These are phyloP conservation scores for Noctua fimbriata DNA, from an alignment of 2,888 invertebrate species.

Conservation along the genomic window DNA sequence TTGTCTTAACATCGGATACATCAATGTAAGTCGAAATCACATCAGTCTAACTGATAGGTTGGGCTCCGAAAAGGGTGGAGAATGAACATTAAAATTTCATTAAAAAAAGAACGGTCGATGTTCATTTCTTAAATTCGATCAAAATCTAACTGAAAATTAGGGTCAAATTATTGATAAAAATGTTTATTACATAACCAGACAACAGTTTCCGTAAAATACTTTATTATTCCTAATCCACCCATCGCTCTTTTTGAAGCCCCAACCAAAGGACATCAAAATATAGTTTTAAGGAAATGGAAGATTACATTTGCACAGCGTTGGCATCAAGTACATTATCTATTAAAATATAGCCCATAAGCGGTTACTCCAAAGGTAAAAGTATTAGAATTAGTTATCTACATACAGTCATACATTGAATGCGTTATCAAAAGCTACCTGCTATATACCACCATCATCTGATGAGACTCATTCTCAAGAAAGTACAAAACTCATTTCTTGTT, in stretches of 20 bases:
- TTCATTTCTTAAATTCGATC: background rate
- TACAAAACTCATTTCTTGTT: constrained; percentile 41
- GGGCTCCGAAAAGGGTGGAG: constrained; percentile 31
- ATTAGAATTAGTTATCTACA: constrained; percentile 54
- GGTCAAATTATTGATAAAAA: background rate
- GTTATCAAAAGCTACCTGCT: constrained; percentile 73
- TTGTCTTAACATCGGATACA: constrained; percentile 20
- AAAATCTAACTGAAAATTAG: background rate
- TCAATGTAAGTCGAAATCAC: constrained; percentile 37
- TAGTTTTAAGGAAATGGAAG: constrained; percentile 56
- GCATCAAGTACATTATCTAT: constrained; percentile 51
- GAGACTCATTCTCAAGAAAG: constrained; percentile 54
- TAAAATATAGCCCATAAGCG: constrained; percentile 60
- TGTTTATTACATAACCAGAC: background rate
- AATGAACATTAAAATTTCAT: background rate
- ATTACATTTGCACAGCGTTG: constrained; percentile 61
- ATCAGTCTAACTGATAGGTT: constrained; percentile 50
- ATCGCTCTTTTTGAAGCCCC: constrained; percentile 29
- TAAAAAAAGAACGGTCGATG: background rate
- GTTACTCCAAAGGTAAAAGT: constrained; percentile 38
- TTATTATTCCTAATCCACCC: background rate
- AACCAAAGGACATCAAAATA: constrained; percentile 43
- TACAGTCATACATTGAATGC: constrained; percentile 58
- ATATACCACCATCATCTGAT: constrained; percentile 57
- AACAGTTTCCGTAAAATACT: background rate